Conservation (phyloP, 2,888 invertebrate species). For the Zaprionus bogoriensis region DNA sequence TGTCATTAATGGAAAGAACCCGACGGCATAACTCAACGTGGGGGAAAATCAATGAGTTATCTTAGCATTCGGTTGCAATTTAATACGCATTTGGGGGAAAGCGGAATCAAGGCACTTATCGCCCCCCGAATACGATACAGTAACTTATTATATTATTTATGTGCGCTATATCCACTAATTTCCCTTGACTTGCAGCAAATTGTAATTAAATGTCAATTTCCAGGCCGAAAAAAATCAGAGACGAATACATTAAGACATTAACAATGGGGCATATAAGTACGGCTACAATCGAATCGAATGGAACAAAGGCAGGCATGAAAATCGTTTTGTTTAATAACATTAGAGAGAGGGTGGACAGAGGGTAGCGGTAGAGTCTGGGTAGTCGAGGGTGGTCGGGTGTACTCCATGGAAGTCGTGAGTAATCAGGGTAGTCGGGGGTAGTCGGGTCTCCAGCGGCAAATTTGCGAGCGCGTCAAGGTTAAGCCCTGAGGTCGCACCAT, state of each 20-base stretch:
- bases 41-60: slow-evolving; percentile 41
- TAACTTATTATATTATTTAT: slow-evolving; percentile 15
- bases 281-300: slow-evolving; percentile 25
- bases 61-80: slow-evolving; percentile 50
- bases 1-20: slow-evolving; percentile 17
- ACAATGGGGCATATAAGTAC: slow-evolving; percentile 28
- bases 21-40: slow-evolving; percentile 14
- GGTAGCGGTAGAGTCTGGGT: too few species aligned
- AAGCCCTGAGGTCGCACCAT: neutral
- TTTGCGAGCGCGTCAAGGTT: slow-evolving; percentile 48
- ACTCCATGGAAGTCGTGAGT: too few species aligned
- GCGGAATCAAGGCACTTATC: slow-evolving; percentile 48
- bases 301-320: slow-evolving; percentile 35
- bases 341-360: neutral
- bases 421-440: neutral
- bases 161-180: slow-evolving; percentile 44
- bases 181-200: slow-evolving; percentile 16
- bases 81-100: slow-evolving; percentile 61
- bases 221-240: slow-evolving; percentile 21
- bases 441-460: slow-evolving; percentile 20
- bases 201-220: slow-evolving; percentile 73
- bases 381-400: neutral
- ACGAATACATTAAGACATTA: slow-evolving; percentile 51
- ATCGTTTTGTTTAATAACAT: slow-evolving; percentile 47
- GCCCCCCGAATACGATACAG: slow-evolving; percentile 6